Evolutionary conservation across 2,113 vertebrate species (phyloP).

Genomic region (Greenwoodochromis staneri): DNA sequence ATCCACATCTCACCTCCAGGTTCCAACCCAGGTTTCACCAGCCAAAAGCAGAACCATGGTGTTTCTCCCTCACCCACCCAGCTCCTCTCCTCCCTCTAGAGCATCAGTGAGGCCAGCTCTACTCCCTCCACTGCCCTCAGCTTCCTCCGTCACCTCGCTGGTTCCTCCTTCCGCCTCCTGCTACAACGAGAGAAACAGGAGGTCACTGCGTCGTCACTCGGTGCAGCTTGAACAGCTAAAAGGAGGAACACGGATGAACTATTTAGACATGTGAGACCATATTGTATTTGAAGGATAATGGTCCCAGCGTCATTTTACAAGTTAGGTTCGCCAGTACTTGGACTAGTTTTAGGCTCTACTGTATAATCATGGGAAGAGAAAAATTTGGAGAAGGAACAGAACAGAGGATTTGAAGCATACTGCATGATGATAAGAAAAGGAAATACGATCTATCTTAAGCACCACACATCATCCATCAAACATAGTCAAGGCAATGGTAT

Average conservation of each 20-base stretch:
- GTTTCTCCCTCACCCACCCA: constrained; percentile 18
- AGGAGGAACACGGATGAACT: background rate
- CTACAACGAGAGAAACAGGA: background rate
- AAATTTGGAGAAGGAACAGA: background rate
- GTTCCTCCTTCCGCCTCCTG: background rate
- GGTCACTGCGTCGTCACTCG: constrained; percentile 19
- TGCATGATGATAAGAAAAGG: background rate
- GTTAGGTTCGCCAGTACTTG: background rate
- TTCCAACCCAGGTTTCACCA: background rate
- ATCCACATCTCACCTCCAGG: constrained; percentile 2
- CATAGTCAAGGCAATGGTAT: background rate
- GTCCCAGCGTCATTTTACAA: background rate
- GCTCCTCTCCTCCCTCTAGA: background rate
- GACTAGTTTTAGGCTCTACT: background rate
- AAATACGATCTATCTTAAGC: background rate
- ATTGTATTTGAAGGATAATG: background rate
- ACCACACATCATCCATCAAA: background rate
- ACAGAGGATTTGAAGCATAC: background rate
- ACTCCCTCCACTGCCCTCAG: background rate
- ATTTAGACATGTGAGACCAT: background rate
- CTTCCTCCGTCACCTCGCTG: background rate
- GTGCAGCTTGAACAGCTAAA: constrained; percentile 35
- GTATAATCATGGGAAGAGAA: background rate
- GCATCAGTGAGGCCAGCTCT: background rate
- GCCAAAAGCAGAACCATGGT: background rate